Base-by-base conservation (phyloP, 2,888 invertebrate species). In the Caprella mutica region DNA sequence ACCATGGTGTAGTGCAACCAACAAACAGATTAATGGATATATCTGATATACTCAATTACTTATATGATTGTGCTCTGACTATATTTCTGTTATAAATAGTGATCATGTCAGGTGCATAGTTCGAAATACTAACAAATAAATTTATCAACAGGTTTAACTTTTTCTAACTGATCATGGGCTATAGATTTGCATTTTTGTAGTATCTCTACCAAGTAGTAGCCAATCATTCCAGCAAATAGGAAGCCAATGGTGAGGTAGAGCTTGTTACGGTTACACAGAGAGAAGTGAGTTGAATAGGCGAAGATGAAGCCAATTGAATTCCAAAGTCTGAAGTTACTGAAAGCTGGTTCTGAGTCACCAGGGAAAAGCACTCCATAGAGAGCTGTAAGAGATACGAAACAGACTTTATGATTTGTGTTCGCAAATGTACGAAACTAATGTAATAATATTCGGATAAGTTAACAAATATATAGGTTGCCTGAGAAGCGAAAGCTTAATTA, bases 311-410 rank as follows among this genome's bases (percentile, higher is more conserved):
- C 90, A 3, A 84, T 81, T 52, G 87, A 86, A 73, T 91, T 90
- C 90, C 90, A 90, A 5, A 90, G 78, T 29, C 89, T 80, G 74
- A 83, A 90, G 76, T 90, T 90, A 56, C 89, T 88, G 78, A 90
- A 91, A 1, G 90, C 90, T 0, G 90, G 89, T 72, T 91, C 90
- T 71, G 90, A 89, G 77, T 89, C 88, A 59, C 86, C 82, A 69
- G 86, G 78, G 78, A 87, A 91, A 64, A 89, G 78, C n/a, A 85
- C 83, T 53, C 90, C 91, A 70, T 89, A 90, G 21, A 90, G 76
- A 66, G 86, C 87, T 87, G 54, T 8, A 44, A 58, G 40, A 24
- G 14, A n/a, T 27, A 21, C 14, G 9, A 5, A 8, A 9, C 5
- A 5, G 21, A 9, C 5, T n/a, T n/a, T n/a, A n/a, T n/a, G n/a